Evolutionary conservation across 1,140 invertebrate species (phyloP).

Genomic region (Orussus abietinus): DNA sequence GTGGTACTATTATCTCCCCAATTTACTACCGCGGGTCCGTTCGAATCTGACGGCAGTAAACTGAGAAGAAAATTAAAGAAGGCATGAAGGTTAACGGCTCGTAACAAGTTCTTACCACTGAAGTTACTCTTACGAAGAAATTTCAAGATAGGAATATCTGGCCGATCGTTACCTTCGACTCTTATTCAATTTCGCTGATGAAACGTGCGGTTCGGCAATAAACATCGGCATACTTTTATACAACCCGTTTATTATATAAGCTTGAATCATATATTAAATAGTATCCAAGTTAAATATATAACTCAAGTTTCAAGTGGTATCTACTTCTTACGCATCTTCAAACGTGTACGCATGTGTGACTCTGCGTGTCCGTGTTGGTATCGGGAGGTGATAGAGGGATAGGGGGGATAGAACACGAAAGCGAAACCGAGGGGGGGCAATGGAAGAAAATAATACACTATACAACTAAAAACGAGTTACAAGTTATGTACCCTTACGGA

Average conservation of each 20-base stretch:
- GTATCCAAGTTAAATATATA: slow-evolving; percentile 39
- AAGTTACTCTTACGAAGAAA: no score
- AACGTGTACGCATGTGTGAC: slow-evolving; percentile 5
- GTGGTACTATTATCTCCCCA: no score
- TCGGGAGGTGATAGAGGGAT: neutral
- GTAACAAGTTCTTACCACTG: no score
- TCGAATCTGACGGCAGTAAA: no score
- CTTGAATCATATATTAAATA: slow-evolving; percentile 47
- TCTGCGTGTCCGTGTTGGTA: neutral
- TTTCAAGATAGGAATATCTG: no score
- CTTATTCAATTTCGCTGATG: no score
- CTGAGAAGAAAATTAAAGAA: no score
- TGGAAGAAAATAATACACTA: slow-evolving; percentile 29
- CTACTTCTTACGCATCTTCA: slow-evolving; percentile 11
- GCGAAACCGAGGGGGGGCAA: neutral
- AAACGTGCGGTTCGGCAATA: neutral
- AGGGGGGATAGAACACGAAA: neutral
- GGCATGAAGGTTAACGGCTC: no score
- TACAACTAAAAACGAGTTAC: slow-evolving; percentile 31
- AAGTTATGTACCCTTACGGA: slow-evolving; percentile 16
- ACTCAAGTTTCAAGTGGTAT: slow-evolving; percentile 29
- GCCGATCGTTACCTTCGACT: no score
- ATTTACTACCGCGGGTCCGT: no score
- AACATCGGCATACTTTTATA: slow-evolving; percentile 32
- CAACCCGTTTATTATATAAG: slow-evolving; percentile 47